Evolutionary conservation across 2,797 vertebrate species (phyloP).

Genomic region (Decapterus maruadsi): DNA sequence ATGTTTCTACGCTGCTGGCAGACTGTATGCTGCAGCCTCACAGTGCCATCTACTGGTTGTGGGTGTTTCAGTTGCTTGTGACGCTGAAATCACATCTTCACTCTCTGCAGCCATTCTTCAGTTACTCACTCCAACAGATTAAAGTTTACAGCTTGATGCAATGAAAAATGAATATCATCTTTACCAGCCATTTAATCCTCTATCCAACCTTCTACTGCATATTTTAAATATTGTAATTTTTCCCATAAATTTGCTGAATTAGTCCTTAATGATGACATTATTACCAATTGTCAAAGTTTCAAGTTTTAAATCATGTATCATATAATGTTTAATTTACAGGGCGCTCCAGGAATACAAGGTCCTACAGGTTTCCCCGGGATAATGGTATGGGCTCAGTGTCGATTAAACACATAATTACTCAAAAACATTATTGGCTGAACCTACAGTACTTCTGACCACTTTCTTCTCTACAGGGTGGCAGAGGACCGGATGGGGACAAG

Average conservation of each 20-base stretch:
- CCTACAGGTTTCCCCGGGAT: slow-evolving; percentile 81
- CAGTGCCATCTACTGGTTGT: slow-evolving; percentile 59
- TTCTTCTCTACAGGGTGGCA: slow-evolving; percentile 81
- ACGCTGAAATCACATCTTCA: neutral
- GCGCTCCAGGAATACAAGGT: slow-evolving; percentile 83
- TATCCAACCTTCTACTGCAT: neutral
- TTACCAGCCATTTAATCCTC: neutral
- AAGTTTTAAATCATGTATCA: neutral
- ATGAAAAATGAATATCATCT: neutral
- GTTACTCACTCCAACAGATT: neutral
- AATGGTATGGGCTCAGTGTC: slow-evolving; percentile 72
- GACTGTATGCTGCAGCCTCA: slow-evolving; percentile 7
- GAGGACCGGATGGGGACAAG: slow-evolving; percentile 85
- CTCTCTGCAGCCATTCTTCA: neutral
- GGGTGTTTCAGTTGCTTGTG: neutral
- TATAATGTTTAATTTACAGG: slow-evolving; percentile 74
- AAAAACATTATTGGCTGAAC: neutral
- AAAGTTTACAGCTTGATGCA: neutral
- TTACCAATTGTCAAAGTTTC: neutral
- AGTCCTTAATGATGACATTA: neutral
- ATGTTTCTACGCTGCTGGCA: too few relatives aligned
- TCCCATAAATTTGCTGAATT: neutral
- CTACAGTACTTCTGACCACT: neutral
- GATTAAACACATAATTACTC: neutral
- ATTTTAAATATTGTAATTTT: neutral